Base-by-base conservation (phyloP, 2,113 vertebrate genomes). In the Bostrychus sinensis region DNA sequence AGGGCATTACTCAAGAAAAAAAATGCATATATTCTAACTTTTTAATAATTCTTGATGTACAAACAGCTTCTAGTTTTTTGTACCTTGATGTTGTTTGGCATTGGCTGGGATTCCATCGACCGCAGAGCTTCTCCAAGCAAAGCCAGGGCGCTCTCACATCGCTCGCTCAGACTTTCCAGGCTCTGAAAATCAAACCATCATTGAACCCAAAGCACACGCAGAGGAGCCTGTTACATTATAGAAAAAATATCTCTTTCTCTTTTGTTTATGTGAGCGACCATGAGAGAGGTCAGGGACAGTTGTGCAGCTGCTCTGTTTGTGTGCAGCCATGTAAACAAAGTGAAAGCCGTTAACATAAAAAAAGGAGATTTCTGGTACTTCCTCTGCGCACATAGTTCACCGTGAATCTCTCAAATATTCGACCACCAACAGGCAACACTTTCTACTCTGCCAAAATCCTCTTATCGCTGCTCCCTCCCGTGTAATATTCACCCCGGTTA, bases 1-100 rank as follows among this genome's bases (percentile, higher is more conserved):
- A n/a, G n/a, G n/a, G n/a, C n/a, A n/a, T n/a, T n/a, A n/a, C n/a
- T n/a, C n/a, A n/a, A n/a, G n/a, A n/a, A n/a, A n/a, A n/a, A n/a
- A n/a, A n/a, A n/a, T n/a, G n/a, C n/a, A n/a, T n/a, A n/a, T n/a
- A n/a, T n/a, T n/a, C n/a, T n/a, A n/a, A n/a, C n/a, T n/a, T n/a
- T n/a, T n/a, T n/a, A n/a, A n/a, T n/a, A n/a, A n/a, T n/a, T n/a
- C n/a, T n/a, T n/a, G n/a, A n/a, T n/a, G n/a, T n/a, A n/a, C n/a
- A n/a, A n/a, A n/a, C n/a, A n/a, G n/a, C n/a, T n/a, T n/a, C n/a
- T n/a, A 0, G 3, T 7, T n/a, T 19, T 5, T 51, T 4, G n/a
- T 70, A 92, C 92, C 89, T 92, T 82, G 16, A 92, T 91, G 65
- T 78, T 76, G 55, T 80, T 77, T 4, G 91, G 91, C 70, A 92